Base-by-base conservation (phyloP, 2,888 invertebrate species). In the Hypomecis atomaria region DNA sequence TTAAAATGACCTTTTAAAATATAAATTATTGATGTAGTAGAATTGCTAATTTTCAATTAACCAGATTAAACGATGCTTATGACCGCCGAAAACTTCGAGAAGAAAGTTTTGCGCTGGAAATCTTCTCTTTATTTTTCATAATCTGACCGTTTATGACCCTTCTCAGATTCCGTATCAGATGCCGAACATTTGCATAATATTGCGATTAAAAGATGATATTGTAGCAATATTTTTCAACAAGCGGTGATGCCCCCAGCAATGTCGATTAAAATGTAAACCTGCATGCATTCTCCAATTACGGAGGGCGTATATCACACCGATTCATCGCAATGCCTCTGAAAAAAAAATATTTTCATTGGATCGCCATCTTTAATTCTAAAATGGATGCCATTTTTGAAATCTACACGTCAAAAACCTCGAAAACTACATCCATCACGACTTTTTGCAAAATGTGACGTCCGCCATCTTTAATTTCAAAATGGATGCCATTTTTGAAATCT, bases 161-260 rank as follows among this genome's bases (percentile, higher is more conserved):
- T 50, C 68, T 62, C 70, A 62, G 65, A 66, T 68, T 66, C 60
- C 59, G 40, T 34, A 11, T 56, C 63, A 7, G 69, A 70, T 63
- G 52, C 63, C 66, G 59, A 59, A 49, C 44, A 65, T 70, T 67
- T 64, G 57, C 66, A 66, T 69, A 69, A 70, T 62, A 49, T 11
- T 6, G 8, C 52, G 55, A 59, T 62, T 65, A 64, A 59, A 67
- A 70, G 54, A 69, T 65, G 69, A 67, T 64, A 66, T 64, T 62
- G 69, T 69, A 59, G 70, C 67, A 60, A 72, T 72, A 72, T 65
- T 70, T 67, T 67, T 59, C 69, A 70, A 69, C 64, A 72, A 66
- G 59, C 59, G 47, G 42, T 60, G 55, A 66, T 67, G 72, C 69
- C 72, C 65, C 66, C 69, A 66, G 70, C 69, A 53, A 72, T 59